Base-by-base conservation (phyloP, 2,888 invertebrate species). In the Leptinotarsa juncta region DNA sequence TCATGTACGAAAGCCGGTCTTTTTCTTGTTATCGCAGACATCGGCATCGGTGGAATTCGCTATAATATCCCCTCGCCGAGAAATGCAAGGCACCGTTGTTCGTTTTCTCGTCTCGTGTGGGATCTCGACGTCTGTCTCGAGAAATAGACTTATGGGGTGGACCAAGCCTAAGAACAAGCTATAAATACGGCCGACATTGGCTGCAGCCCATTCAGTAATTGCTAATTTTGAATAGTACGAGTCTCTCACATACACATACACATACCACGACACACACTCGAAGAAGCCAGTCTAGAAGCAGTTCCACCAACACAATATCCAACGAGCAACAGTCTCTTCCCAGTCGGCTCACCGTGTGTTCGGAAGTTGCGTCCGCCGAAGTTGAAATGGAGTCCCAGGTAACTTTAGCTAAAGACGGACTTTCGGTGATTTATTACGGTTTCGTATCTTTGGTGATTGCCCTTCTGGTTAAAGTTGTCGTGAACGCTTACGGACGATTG, bases 81-180 rank as follows among this genome's bases (percentile, higher is more conserved):
- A 62, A 62, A 62, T 62, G 62, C 62, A 62, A 57, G 57, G 20
- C 57, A 57, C 57, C 57, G 57, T 57, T 57, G 57, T 57, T 57
- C 57, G 62, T 62, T 62, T 62, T 62, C 62, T 62, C 51, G 71
- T 71, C 77, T 77, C 70, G 78, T 80, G 79, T 79, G 78, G 80
- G 80, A 67, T 76, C 74, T 71, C 68, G 74, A 70, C 68, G 71
- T 70, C 74, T 70, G 66, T 66, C 32, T 66, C 74, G 71, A 66
- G 65, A 74, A 62, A 62, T 62, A 42, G 48, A 57, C 57, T 48
- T 51, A 71, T 81, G 82, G 83, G 84, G 83, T 84, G 84, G 82
- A 83, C 84, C 85, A 82, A 85, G 84, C 85, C 84, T 82, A 85
- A 85, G 84, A 85, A 82, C 80, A 80, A 79, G 82, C 86, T 86